Evolutionary conservation across 2,888 invertebrate species (phyloP).

Genomic region (Cryptus armator): DNA sequence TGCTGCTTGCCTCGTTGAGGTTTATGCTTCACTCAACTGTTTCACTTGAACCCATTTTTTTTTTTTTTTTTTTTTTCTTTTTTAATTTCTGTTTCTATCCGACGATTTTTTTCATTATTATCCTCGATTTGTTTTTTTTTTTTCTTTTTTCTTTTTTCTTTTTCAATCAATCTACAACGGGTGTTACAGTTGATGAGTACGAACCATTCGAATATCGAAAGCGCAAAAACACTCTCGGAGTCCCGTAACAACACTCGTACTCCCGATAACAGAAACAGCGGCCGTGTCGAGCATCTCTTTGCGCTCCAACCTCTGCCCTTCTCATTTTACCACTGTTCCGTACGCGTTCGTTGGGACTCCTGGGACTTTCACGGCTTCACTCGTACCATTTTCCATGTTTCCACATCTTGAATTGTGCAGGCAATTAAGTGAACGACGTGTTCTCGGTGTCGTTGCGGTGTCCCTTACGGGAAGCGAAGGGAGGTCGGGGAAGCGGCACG

Average conservation of each 20-base stretch:
- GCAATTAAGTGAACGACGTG: conserved; percentile 59
- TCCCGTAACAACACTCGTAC: conserved; percentile 3
- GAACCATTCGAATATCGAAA: conserved; percentile 30
- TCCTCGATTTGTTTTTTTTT: background rate
- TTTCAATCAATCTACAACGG: conserved; percentile 31
- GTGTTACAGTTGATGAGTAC: conserved; percentile 10
- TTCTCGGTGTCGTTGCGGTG: conserved; percentile 35
- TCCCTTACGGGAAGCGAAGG: conserved; percentile 3
- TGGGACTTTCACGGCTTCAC: conserved; percentile 17
- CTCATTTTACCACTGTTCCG: conserved; percentile 39
- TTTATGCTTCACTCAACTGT: background rate
- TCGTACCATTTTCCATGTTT: conserved; percentile 48
- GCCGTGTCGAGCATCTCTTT: conserved; percentile 29
- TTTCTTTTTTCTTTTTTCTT: conserved; percentile 19
- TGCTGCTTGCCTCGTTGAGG: conserved; percentile 2
- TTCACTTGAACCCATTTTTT: background rate
- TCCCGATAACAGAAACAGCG: conserved; percentile 17
- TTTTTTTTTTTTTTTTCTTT: conserved; percentile 11
- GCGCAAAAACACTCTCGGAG: background rate
- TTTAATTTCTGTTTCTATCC: background rate
- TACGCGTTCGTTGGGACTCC: conserved; percentile 16
- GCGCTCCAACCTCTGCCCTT: conserved; percentile 32
- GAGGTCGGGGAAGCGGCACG: background rate
- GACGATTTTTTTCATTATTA: conserved; percentile 9
- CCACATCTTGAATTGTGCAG: conserved; percentile 47